Conservation (phyloP, 2,797 vertebrate genomes). For the Balearica regulorum region DNA sequence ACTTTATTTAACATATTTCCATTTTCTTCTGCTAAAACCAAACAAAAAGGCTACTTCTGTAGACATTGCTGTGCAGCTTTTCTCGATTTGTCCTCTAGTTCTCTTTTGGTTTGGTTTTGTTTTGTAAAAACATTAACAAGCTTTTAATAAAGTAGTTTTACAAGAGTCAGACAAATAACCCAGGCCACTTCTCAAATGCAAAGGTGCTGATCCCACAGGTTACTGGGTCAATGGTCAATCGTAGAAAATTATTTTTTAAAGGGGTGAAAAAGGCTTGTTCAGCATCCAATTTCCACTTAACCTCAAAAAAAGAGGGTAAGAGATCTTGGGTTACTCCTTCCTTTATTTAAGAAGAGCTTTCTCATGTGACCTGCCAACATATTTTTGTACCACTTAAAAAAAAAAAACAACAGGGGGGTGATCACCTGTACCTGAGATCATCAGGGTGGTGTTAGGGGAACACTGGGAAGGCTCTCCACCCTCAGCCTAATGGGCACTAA, state of each 20-base stretch:
- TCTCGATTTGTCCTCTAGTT: not conserved
- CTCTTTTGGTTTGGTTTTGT: not conserved
- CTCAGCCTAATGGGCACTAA: not conserved
- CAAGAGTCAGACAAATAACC: not conserved
- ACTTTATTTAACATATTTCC: not conserved
- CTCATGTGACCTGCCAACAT: not conserved
- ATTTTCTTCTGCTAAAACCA: not conserved
- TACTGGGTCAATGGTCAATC: not conserved
- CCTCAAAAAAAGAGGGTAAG: not conserved
- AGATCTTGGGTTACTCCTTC: not conserved
- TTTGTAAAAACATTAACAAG: not conserved
- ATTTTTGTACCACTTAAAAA: not conserved
- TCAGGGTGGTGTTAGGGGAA: not conserved
- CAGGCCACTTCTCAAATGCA: rapidly evolving
- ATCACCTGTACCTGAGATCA: not conserved
- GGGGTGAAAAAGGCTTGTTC: not conserved
- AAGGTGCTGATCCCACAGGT: not conserved
- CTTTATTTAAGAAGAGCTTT: not conserved
- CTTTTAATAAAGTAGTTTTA: not conserved
- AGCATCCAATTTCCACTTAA: not conserved
- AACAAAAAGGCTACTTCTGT: not conserved
- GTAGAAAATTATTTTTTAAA: not conserved
- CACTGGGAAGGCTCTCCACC: not conserved
- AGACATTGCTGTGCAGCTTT: not conserved
- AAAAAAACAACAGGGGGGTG: not conserved